Base-by-base conservation (phyloP, 2,888 invertebrate species). In the Cryptus armator region DNA sequence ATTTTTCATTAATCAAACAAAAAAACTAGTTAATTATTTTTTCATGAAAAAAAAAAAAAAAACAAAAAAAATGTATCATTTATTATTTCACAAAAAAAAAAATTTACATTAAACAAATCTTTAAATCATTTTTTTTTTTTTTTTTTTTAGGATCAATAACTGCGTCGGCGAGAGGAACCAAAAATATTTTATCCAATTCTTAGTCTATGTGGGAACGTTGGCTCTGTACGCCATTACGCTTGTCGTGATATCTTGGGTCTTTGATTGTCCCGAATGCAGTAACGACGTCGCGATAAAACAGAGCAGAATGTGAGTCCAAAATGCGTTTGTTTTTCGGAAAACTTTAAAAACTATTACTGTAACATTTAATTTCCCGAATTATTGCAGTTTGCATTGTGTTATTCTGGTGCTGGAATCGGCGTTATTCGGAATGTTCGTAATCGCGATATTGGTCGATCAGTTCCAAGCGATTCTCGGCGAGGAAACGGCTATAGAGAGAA, bases 161-260 rank as follows among this genome's bases (percentile, higher is more conserved):
- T 98, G 98, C 93, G 98, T 98, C 5, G 98, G 98, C 64, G 98
- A 98, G 94, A 96, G 96, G 90, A 98, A 98, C 95, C 98, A 98
- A 94, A 98, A 98, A 93, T 98, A 97, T 94, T 98, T 98, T 94
- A 95, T 98, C 87, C 97, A 98, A 92, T 98, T 98, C 95, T 95
- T 98, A 86, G 95, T 97, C 59, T 98, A 97, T 92, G 97, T 97
- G 83, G 97, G 96, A 78, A 93, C 95, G 66, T 93, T 96, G 84
- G 95, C 96, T 2, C 88, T 95, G 0, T 97, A 97, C 92, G 96
- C 97, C 9, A 95, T 97, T 59, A 94, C 94, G n/a, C 94, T 97
- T 90, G 96, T 97, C 59, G 95, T 96, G 48, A 94, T 95, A 68
- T 96, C 97, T 0, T 97, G 97, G 97, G 92, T 97, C 14, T 95